Conservation (phyloP, 2,113 vertebrate genomes). For the Entosphenus tridentatus region DNA sequence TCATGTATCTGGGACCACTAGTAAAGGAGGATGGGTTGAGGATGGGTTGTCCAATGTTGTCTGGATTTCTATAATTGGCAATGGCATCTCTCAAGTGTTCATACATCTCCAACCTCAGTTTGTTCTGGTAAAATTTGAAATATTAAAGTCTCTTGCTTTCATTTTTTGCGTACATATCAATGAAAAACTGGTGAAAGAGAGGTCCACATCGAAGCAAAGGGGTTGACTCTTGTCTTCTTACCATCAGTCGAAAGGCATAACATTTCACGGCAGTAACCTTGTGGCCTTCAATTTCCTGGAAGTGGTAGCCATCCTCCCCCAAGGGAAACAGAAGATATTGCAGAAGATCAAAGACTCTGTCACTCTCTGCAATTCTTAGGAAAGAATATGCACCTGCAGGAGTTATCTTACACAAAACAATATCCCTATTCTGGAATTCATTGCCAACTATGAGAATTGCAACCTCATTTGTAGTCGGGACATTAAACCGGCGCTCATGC, state of each 20-base stretch:
- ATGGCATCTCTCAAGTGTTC: constrained; percentile 1
- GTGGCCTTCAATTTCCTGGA: not conserved
- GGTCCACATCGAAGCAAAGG: not conserved
- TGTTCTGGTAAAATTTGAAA: constrained; percentile 2
- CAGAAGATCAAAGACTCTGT: not conserved
- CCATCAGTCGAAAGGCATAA: not conserved
- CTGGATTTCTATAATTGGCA: not conserved
- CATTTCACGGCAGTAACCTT: not conserved
- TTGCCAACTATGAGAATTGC: not conserved
- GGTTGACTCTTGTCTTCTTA: not conserved
- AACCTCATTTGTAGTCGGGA: constrained; percentile 1
- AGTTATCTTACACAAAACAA: not conserved
- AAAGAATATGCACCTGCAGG: not conserved
- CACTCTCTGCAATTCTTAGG: not conserved
- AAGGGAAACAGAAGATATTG: not conserved
- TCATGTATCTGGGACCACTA: not conserved
- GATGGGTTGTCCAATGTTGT: not conserved
- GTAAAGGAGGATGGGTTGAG: not conserved
- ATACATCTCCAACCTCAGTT: not conserved
- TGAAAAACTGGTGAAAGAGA: not conserved
- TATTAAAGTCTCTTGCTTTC: too few species aligned
- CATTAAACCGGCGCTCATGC: not conserved
- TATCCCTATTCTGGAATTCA: not conserved
- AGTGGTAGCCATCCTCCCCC: constrained; percentile 1
- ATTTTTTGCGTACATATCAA: too few species aligned